Conservation (phyloP, 2,113 vertebrate species). For the Stictonetta naevosa region DNA sequence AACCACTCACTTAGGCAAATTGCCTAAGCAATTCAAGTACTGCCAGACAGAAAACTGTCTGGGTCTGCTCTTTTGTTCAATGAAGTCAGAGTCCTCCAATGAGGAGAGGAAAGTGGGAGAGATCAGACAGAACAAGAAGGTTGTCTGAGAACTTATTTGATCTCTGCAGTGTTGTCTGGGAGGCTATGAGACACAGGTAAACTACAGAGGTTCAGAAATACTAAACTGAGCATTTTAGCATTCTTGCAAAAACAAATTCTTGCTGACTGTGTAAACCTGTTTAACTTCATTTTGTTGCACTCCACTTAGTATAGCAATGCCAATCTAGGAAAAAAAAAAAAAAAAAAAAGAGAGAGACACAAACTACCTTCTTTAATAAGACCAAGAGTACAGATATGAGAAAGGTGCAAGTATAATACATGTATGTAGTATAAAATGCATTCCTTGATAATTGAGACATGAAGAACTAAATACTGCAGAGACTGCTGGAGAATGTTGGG, state of each 20-base stretch:
- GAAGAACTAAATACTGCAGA: not conserved
- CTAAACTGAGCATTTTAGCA: not conserved
- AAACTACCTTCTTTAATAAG: not conserved
- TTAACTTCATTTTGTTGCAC: not conserved
- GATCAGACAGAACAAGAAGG: slow-evolving; percentile 6
- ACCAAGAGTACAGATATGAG: not conserved
- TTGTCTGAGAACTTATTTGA: slow-evolving; percentile 15
- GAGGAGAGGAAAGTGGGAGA: not conserved
- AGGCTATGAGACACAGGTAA: not conserved
- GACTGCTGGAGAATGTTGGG: not conserved
- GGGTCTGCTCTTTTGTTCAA: not conserved
- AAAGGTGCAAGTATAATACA: not conserved
- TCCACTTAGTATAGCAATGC: not conserved
- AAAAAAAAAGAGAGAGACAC: rapidly evolving
- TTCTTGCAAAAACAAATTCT: not conserved
- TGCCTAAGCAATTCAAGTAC: slow-evolving; percentile 19
- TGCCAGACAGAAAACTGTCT: slow-evolving; percentile 32
- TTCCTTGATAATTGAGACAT: not conserved
- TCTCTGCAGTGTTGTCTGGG: slow-evolving; percentile 1
- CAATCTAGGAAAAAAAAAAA: not conserved
- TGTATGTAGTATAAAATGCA: not conserved
- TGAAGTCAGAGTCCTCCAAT: slow-evolving; percentile 4
- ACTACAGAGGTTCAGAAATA: not conserved
- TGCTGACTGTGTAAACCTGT: not conserved
- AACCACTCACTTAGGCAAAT: slow-evolving; percentile 28